A percentile compares a stretch with the other conserved stretches of the same genome.
phyloP scores from a whole-genome alignment of 2,888 invertebrate species.

The Spicauda simplicius region DNA sequence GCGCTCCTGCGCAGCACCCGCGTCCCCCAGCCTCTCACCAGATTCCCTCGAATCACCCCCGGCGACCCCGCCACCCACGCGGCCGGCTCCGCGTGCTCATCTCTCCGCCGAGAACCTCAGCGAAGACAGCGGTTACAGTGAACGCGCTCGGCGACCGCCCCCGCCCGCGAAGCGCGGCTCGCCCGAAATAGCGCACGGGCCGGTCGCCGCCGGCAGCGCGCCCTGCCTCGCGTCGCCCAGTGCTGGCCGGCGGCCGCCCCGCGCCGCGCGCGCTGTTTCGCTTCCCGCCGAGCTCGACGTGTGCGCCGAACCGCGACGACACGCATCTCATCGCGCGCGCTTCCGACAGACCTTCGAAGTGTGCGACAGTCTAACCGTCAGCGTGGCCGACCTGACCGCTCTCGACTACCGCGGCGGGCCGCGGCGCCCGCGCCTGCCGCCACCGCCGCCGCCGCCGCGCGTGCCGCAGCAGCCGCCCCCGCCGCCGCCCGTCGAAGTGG shows the following conservation, averaged over 20 bases:
- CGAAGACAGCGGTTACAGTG: constrained; percentile 92
- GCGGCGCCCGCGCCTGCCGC: constrained; percentile 68
- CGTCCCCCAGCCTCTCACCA: constrained; percentile 75
- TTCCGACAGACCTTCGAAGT: constrained; percentile 80
- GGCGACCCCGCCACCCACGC: constrained; percentile 67
- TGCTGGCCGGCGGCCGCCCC: constrained; percentile 65
- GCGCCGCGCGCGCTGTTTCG: constrained; percentile 75
- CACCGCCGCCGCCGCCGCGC: constrained; percentile 65
- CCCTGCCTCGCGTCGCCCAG: constrained; percentile 69
- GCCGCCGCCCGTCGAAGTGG: constrained; percentile 54
- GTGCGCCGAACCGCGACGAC: constrained; percentile 75
- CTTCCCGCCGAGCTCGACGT: constrained; percentile 89
- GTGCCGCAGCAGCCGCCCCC: constrained; percentile 51
- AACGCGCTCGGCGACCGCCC: constrained; percentile 76
- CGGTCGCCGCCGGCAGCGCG: constrained; percentile 66
- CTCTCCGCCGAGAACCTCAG: constrained; percentile 91
- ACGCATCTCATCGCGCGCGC: constrained; percentile 65
- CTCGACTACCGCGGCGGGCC: constrained; percentile 80
- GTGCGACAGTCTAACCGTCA: constrained; percentile 82
- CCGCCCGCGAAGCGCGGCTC: constrained; percentile 60
- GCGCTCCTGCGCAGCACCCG: constrained; percentile 79
- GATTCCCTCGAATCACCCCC: constrained; percentile 79
- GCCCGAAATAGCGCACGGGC: constrained; percentile 67
- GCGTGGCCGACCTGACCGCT: constrained; percentile 86
- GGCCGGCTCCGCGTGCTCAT: constrained; percentile 73